Conservation (phyloP, 2,888 invertebrate genomes). For the Cactoblastis cactorum region DNA sequence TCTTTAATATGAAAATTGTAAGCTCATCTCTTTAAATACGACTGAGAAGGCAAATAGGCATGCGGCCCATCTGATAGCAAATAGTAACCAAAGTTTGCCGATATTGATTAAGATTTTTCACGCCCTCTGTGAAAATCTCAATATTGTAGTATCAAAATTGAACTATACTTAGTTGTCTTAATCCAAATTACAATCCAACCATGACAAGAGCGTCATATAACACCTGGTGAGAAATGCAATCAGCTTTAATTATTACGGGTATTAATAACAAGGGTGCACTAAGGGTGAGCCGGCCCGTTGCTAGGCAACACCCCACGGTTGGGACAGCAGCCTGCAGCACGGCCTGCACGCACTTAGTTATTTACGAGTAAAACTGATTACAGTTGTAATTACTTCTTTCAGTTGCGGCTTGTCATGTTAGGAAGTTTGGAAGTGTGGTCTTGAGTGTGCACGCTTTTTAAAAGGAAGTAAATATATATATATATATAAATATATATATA, state of each 20-base stretch:
- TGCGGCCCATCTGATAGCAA: no score
- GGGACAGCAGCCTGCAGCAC: conserved; percentile 64
- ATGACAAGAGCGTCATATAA: conserved; percentile 65
- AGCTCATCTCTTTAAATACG: no score
- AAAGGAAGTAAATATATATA: no score
- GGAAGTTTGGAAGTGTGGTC: not conserved
- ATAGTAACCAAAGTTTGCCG: no score
- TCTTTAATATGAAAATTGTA: no score
- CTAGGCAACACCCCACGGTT: conserved; percentile 66
- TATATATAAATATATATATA: not conserved
- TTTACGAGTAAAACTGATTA: conserved; percentile 73
- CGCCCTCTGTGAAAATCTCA: no score
- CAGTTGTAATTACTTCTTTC: conserved; percentile 57
- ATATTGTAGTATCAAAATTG: no score
- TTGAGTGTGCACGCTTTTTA: not conserved
- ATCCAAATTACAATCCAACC: conserved; percentile 12
- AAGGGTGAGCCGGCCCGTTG: conserved; percentile 60
- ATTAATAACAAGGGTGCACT: conserved; percentile 78
- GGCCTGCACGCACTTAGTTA: conserved; percentile 55
- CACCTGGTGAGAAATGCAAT: conserved; percentile 79
- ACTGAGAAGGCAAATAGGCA: no score
- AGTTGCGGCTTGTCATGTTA: conserved; percentile 13
- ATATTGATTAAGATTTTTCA: no score
- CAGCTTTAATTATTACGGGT: conserved; percentile 78
- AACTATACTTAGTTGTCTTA: no score